Base-by-base conservation (phyloP, 2,113 vertebrate species). In the Pelecanus crispus region DNA sequence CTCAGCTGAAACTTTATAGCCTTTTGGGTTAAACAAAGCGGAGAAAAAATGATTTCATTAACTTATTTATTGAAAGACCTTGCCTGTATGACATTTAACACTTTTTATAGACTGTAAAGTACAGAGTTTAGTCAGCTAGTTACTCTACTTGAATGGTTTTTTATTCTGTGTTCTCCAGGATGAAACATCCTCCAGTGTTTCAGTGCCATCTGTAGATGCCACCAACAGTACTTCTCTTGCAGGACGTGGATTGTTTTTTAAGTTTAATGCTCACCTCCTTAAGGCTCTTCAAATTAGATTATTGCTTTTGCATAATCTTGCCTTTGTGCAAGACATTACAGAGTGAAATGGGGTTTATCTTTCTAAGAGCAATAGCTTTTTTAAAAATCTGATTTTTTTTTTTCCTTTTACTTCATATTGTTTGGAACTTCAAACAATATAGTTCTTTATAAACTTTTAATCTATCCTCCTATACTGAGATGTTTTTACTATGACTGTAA, bases 91-190 rank as follows among this genome's bases (percentile, higher is more conserved):
- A 86, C 80, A 94, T 94, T 92, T 82, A 83, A 71, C 45, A 92
- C 74, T 86, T 96, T 95, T 96, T 94, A 95, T 92, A 93, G 83
- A 92, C 74, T 95, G 72, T 56, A 63, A 96, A 94, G 78, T 82
- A 63, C 71, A 89, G 68, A 66, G 55, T 95, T 96, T 94, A 93
- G 62, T 94, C 77, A 95, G 66, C 73, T 71, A 81, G 70, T 96
- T 94, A 86, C 59, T 77, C 3, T 32, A 89, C 36, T 52, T 86
- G 67, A 94, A 59, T 77, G 67, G 12, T 38, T 92, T 95, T 90
- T 88, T 42, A 63, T 65, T 68, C 61, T 56, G 40, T 44, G 34
- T 36, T 87, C 66, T 73, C 49, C 71, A 77, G 62, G 49, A 90
- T 31, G 24, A 90, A 94, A 52, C 26, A 77, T 52, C 9, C 25